These are phyloP conservation scores for Phasia obesa DNA, from an alignment of 2,888 invertebrate species.

Conservation along the genomic window DNA sequence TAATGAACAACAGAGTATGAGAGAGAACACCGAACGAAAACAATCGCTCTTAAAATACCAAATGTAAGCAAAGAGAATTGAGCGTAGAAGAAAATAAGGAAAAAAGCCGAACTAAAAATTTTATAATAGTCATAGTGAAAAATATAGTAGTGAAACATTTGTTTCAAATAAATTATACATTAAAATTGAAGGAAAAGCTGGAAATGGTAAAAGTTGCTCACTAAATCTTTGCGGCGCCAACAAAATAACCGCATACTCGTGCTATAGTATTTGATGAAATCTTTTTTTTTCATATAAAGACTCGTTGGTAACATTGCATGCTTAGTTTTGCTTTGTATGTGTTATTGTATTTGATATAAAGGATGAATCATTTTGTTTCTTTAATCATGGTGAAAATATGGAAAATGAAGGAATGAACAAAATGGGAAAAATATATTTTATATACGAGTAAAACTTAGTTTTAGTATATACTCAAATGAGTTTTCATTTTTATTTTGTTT, in stretches of 20 bases:
- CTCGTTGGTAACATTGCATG: constrained; percentile 37
- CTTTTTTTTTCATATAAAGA: constrained; percentile 13
- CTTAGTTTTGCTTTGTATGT: constrained; percentile 2
- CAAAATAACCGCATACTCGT: constrained; percentile 69
- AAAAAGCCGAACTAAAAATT: constrained; percentile 1
- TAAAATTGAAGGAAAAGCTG: constrained; percentile 8
- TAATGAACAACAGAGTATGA: constrained; percentile 3
- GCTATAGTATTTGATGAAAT: constrained; percentile 27
- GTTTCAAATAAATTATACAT: constrained; percentile 13
- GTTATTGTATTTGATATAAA: constrained; percentile 33
- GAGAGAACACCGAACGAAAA: constrained; percentile 1
- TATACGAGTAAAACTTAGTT: constrained; percentile 41
- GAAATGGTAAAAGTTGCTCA: constrained; percentile 37
- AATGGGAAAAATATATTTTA: constrained; percentile 25
- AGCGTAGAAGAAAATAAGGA: constrained; percentile 12
- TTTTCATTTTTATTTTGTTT: constrained; percentile 14
- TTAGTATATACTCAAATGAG: constrained; percentile 59
- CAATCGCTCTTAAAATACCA: not conserved
- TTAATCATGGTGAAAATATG: constrained; percentile 46
- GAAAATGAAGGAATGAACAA: constrained; percentile 38
- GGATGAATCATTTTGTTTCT: constrained; percentile 60
- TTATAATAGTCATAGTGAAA: constrained; percentile 29
- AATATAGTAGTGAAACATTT: constrained; percentile 38
- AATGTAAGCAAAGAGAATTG: constrained; percentile 1
- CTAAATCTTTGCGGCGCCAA: constrained; percentile 77